Percentiles rank a stretch among this genome's conserved stretches.
phyloP scores from a whole-genome alignment of 2,797 vertebrate genomes.

The Labroides dimidiatus region DNA sequence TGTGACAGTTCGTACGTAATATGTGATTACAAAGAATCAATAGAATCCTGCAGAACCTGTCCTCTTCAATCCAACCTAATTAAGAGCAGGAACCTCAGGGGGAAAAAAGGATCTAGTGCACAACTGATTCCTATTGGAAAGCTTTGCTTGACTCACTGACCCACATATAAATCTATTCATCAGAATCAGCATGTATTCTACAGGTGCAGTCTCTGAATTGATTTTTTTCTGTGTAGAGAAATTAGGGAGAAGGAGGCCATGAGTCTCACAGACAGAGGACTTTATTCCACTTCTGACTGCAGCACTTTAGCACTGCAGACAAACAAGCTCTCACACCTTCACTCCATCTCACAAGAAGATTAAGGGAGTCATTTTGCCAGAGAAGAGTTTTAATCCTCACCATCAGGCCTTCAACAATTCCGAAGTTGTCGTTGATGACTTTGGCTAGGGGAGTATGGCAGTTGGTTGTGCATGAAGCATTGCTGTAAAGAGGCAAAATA shows the following conservation, averaged over 20 bases:
- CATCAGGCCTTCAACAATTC: conserved; percentile 96
- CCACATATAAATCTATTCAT: neutral
- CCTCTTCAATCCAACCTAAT: neutral
- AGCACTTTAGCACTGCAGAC: conserved; percentile 60
- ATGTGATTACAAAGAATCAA: accelerated
- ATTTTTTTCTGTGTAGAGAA: neutral
- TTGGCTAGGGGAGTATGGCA: conserved; percentile 97
- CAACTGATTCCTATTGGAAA: neutral
- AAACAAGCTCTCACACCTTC: conserved; percentile 65
- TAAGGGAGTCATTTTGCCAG: no score
- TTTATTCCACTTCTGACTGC: conserved; percentile 81
- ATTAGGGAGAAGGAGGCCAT: neutral
- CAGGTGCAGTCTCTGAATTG: neutral
- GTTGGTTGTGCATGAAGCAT: conserved; percentile 98
- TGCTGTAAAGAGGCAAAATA: conserved; percentile 78
- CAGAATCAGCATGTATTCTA: neutral
- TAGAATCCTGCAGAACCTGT: neutral
- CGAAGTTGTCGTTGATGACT: conserved; percentile 95
- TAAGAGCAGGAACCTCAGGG: neutral
- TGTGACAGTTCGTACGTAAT: neutral
- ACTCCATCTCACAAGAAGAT: conserved; percentile 67
- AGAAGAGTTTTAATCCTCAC: conserved; percentile 74
- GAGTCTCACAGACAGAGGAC: conserved; percentile 84
- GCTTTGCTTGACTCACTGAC: neutral
- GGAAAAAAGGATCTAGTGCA: no score